Evolutionary conservation across 1,140 invertebrate species (phyloP).

Genomic region (Luehdorfia chinensis): DNA sequence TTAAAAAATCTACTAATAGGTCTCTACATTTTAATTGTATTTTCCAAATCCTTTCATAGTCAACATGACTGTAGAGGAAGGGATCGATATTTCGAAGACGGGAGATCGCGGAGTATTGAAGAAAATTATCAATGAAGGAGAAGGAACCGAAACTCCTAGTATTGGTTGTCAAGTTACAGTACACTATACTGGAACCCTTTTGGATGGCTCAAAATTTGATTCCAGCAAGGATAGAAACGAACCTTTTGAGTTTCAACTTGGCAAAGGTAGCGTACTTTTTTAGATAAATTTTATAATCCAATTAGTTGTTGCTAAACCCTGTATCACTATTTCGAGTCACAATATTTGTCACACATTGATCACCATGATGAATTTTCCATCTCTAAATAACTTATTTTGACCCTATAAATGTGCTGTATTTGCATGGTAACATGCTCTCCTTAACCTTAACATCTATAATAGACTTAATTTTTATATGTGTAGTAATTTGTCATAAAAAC

Average conservation of each 20-base stretch:
- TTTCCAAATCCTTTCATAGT: background rate
- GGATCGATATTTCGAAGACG: conserved; percentile 60
- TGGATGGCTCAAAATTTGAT: conserved; percentile 95
- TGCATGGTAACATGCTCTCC: no score
- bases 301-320: no score
- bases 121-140: conserved; percentile 87
- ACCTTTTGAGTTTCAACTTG: conserved; percentile 90
- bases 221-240: conserved; percentile 89
- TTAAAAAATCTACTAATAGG: background rate
- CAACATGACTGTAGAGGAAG: conserved; percentile 57
- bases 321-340: no score
- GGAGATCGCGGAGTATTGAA: conserved; percentile 92
- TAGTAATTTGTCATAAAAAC: no score
- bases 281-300: no score
- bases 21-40: background rate
- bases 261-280: conserved; percentile 78
- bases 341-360: no score
- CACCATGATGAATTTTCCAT: no score
- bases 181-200: conserved; percentile 95
- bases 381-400: no score
- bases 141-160: conserved; percentile 79
- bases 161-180: conserved; percentile 86
- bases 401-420: no score
- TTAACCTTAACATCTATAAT: no score
- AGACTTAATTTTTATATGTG: no score